These are phyloP conservation scores for Pollenia griseotomentosa DNA, from an alignment of 2,888 invertebrate species.

Conservation along the genomic window DNA sequence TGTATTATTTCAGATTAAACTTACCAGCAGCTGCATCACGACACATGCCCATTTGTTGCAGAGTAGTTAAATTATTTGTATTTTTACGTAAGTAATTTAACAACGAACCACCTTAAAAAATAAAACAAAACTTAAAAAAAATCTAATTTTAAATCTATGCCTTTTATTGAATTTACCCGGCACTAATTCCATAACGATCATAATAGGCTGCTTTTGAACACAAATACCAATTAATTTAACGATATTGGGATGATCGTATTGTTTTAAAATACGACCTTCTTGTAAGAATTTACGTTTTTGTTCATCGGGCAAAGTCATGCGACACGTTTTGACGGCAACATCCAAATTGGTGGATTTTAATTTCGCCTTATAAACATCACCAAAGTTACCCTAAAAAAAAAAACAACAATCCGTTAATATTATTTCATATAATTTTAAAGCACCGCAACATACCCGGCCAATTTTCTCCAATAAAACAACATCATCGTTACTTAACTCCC, in stretches of 20 bases:
- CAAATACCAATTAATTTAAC: conserved; percentile 98
- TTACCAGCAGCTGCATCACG: conserved; percentile 94
- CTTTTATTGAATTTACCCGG: conserved; percentile 80
- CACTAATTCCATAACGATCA: conserved; percentile 99
- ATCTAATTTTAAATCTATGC: not conserved
- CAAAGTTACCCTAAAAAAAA: conserved; percentile 94
- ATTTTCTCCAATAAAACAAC: conserved; percentile 96
- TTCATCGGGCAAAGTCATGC: conserved; percentile 96
- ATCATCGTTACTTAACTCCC: conserved; percentile 98
- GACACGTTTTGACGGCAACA: conserved; percentile 98
- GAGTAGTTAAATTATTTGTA: conserved; percentile 87
- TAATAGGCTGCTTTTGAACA: conserved; percentile 98
- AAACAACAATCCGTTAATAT: not conserved
- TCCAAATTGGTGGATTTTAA: conserved; percentile 92
- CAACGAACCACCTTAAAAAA: conserved; percentile 91
- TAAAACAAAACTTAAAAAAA: not conserved
- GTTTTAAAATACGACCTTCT: conserved; percentile 97
- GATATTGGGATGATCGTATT: conserved; percentile 98
- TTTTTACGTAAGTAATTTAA: conserved; percentile 94
- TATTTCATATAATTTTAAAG: not conserved
- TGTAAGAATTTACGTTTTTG: conserved; percentile 96
- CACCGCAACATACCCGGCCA: conserved; percentile 89
- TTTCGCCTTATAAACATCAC: conserved; percentile 97
- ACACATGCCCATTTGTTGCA: conserved; percentile 94
- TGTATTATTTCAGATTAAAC: conserved; percentile 3